Evolutionary conservation across 2,888 invertebrate genomes (phyloP), one percentile per base, ranked within the genome.

Genomic region (Sipha maydis): DNA sequence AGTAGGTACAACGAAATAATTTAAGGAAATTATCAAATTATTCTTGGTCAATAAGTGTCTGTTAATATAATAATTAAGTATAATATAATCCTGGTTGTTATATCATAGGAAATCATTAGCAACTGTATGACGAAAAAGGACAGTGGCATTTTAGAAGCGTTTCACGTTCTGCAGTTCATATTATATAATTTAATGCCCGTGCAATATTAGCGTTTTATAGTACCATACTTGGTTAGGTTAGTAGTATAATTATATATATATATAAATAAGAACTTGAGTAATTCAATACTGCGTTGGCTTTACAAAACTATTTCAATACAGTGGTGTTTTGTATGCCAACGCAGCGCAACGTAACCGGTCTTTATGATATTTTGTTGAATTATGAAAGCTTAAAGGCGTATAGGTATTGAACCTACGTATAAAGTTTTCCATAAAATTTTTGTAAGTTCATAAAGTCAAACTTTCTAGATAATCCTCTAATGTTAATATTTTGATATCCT

Each of bases 261-360:
- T 61, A 31, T 61, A 85, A 3, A 34, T 77, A 77, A 67, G 48
- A 34, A 34, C 77, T 85, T 85, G 31, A 85, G 85, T 54, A 78
- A 85, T 78, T 69, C 77, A 67, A 85, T 67, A 85, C 67, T 67
- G 67, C 77, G 25, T 54, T 78, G 48, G 77, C 48, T 67, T 85
- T 77, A 41, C 77, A 77, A 85, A 85, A 85, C 85, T 67, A 85
- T 85, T 85, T 78, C 67, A 78, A 69, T 77, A 77, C 48, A n/a
- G 34, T 56, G 34, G 31, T 54, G 31, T 34, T 14, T 17, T 38
- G n/a, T 75, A 56, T 75, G 11, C 19, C n/a, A 14, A 31, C 21
- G 25, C 54, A 19, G 54, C 25, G n/a, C 38, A 38, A 75, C 31
- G 38, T 34, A 75, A 75, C 83, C 73, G 75, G 73, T 83, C 56